Evolutionary conservation across 2,888 invertebrate genomes (phyloP), one percentile per base, ranked within the genome.

Genomic region (Galeopsomyia nigrocyanea): DNA sequence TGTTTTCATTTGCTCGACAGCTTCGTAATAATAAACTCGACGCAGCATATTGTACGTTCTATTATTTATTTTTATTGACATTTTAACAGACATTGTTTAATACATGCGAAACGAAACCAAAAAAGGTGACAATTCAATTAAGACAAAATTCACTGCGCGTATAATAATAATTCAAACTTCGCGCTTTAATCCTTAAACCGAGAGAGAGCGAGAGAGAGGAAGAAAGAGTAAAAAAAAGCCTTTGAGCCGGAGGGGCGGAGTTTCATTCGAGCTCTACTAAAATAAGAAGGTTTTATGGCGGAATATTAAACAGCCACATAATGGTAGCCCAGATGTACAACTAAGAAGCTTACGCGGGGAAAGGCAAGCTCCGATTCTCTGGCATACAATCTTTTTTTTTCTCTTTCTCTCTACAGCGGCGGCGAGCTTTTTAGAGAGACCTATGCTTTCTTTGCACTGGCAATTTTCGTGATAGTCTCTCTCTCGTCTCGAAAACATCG

Each of bases 261-360:
- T 63, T 51, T 31, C 31, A 63, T 53, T 31, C 51, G 31, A 7
- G 6, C 39, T 19, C 39, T 26, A 14, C 46, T 17, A 46, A 64
- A 31, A 53, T 55, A 55, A 55, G 13, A 53, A 55, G 26, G 17
- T 57, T 66, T 66, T 66, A 26, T 57, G 49, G 13, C 47, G 19
- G 57, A 49, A 53, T 70, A 70, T 64, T 64, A 64, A 64, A 60
- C 17, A 58, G 57, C 39, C 56, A 56, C 56, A 50, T 62, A 69
- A 63, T 56, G 39, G 49, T 19, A 39, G 21, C 6, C 39, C 19
- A 69, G 62, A 69, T 21, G 50, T 50, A 62, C 49, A 49, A n/a
- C 26, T 64, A 58, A 70, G 58, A 22, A 57, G 46, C 64, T 64
- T 70, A 63, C 21, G 17, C 3, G 10, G 26, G 26, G 26, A 26